Percentiles rank a stretch among this genome's conserved stretches.
Conservation (phyloP, 2,113 vertebrate species). For the Anas platyrhynchos region DNA sequence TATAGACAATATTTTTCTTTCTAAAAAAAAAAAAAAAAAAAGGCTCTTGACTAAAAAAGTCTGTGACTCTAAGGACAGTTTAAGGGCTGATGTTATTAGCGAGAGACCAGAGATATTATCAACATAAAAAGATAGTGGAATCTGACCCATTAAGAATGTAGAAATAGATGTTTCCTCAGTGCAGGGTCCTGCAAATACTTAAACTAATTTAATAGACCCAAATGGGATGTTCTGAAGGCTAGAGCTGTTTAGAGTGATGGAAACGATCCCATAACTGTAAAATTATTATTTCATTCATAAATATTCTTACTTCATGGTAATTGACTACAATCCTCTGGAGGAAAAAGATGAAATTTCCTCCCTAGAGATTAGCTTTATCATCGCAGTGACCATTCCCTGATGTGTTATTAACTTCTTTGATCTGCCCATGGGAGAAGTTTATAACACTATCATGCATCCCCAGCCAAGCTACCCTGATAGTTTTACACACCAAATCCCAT, state of each 20-base stretch:
- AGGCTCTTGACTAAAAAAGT: background rate
- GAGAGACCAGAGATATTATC: background rate
- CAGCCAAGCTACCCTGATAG: background rate
- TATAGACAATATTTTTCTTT: background rate
- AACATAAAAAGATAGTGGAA: background rate
- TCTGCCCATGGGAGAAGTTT: conserved; percentile 41
- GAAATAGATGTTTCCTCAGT: background rate
- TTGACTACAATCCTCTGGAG: background rate
- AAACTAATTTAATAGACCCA: background rate
- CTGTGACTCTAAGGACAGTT: background rate
- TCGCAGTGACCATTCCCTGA: conserved; percentile 14
- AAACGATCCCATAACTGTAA: background rate
- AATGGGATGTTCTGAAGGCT: background rate
- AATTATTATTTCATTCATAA: background rate
- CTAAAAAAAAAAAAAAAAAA: background rate
- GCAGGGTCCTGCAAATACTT: background rate
- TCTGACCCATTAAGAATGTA: background rate
- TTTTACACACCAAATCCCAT: background rate
- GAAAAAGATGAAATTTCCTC: background rate
- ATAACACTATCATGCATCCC: background rate
- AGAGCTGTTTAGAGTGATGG: background rate
- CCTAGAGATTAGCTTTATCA: background rate
- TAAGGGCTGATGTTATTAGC: background rate
- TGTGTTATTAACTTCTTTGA: conserved; percentile 5
- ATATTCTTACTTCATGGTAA: accelerated